A percentile compares a stretch with the other conserved stretches of the same genome.
These are phyloP conservation scores for Diaprepes abbreviatus DNA, from an alignment of 2,888 invertebrate genomes.

Conservation along the genomic window DNA sequence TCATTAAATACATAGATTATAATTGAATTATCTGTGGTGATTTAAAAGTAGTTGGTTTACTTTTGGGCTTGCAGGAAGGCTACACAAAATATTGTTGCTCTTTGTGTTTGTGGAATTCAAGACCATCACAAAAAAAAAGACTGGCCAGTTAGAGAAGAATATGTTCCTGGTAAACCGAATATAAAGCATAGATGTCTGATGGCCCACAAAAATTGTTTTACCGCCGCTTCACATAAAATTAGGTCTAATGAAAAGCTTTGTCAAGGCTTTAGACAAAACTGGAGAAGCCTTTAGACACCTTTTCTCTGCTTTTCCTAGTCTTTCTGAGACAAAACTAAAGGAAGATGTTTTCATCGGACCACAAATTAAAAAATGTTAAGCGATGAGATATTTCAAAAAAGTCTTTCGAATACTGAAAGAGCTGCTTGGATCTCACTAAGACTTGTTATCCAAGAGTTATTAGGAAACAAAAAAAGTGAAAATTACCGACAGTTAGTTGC, in stretches of 20 bases:
- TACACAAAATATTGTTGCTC: constrained; percentile 54
- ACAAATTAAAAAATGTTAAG: too few relatives aligned
- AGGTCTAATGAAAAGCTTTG: constrained; percentile 54
- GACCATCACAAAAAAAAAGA: constrained; percentile 48
- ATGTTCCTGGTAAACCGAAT: constrained; percentile 23
- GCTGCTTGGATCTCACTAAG: too few relatives aligned
- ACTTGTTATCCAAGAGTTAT: too few relatives aligned
- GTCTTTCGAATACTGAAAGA: too few relatives aligned
- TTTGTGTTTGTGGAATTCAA: constrained; percentile 54
- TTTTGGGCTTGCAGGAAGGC: constrained; percentile 52
- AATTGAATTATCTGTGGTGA: constrained; percentile 40
- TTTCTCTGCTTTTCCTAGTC: too few relatives aligned
- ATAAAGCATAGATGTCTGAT: constrained; percentile 41
- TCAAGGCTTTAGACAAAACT: constrained; percentile 51
- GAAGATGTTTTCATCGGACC: too few relatives aligned
- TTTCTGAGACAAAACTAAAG: too few relatives aligned
- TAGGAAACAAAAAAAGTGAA: too few relatives aligned
- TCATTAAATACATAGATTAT: constrained; percentile 39
- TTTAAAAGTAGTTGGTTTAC: constrained; percentile 46
- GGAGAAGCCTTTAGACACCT: too few relatives aligned
- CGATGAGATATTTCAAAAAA: too few relatives aligned
- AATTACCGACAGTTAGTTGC: too few relatives aligned
- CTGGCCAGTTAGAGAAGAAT: constrained; percentile 39
- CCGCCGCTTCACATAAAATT: constrained; percentile 55
- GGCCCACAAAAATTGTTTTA: constrained; percentile 44